A percentile compares a stretch with the other conserved stretches of the same genome.
phyloP scores from a whole-genome alignment of 2,888 invertebrate species.

The Noctua janthe region DNA sequence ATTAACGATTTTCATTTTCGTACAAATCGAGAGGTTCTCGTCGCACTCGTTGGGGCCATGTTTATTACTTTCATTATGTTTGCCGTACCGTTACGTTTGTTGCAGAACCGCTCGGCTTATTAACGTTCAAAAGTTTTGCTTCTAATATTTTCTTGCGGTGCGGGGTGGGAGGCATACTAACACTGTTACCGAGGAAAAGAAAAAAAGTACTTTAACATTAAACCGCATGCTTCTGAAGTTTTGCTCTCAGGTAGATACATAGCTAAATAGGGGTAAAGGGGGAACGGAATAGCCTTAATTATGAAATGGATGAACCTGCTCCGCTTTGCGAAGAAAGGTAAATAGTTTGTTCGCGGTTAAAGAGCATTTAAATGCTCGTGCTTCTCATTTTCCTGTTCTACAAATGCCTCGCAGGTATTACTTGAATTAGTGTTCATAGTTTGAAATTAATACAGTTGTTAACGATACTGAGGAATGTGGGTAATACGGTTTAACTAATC shows the following conservation, averaged over 20 bases:
- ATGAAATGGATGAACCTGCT: constrained; percentile 70
- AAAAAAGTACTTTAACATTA: constrained; percentile 66
- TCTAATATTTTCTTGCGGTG: constrained; percentile 45
- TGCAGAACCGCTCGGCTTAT: constrained; percentile 38
- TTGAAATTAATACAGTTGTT: constrained; percentile 1
- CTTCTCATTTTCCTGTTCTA: constrained; percentile 6
- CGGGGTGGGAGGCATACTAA: constrained; percentile 13
- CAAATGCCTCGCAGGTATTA: constrained; percentile 1
- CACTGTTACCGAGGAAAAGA: constrained; percentile 58
- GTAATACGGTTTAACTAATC: neutral
- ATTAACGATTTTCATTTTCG: constrained; percentile 37
- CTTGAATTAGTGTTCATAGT: neutral
- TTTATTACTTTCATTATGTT: constrained; percentile 43
- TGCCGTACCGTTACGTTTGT: constrained; percentile 33
- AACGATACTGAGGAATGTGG: neutral
- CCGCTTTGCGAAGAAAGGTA: constrained; percentile 43
- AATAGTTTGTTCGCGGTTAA: constrained; percentile 40
- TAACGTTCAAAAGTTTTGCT: constrained; percentile 52
- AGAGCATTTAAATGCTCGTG: constrained; percentile 30
- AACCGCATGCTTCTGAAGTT: constrained; percentile 65
- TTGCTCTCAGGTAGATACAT: constrained; percentile 54
- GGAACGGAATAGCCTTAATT: constrained; percentile 71
- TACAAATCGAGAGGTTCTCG: constrained; percentile 41
- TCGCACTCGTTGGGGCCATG: constrained; percentile 34
- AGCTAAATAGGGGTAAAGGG: constrained; percentile 66